A percentile compares a stretch with the other conserved stretches of the same genome.
These are phyloP conservation scores for Stictocephala bisonia DNA, from an alignment of 2,888 invertebrate genomes.

Conservation along the genomic window DNA sequence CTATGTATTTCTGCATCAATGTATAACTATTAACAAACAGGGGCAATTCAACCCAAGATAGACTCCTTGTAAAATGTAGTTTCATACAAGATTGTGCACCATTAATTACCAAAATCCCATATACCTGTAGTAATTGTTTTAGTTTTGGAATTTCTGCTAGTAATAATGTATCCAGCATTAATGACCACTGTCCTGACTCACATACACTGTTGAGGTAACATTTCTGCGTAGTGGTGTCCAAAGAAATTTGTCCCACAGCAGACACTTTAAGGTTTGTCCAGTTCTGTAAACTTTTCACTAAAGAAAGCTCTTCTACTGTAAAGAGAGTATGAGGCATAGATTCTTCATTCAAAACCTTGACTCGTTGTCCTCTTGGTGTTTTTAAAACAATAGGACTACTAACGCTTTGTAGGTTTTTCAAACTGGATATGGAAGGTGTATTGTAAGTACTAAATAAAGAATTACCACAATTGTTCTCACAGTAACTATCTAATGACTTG, in stretches of 20 bases:
- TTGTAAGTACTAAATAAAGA: neutral
- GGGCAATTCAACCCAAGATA: neutral
- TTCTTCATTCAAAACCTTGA: neutral
- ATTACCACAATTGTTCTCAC: slow-evolving; percentile 7
- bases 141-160: slow-evolving; percentile 5
- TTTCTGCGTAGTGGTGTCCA: neutral
- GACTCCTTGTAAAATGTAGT: neutral
- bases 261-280: slow-evolving; percentile 20
- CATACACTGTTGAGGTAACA: slow-evolving; percentile 14
- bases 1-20: slow-evolving; percentile 14
- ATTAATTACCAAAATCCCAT: neutral
- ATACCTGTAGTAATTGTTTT: neutral
- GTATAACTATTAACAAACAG: neutral
- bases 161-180: slow-evolving; percentile 9
- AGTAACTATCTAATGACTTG: slow-evolving; percentile 30
- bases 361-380: neutral
- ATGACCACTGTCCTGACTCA: slow-evolving; percentile 3
- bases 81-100: neutral
- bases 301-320: slow-evolving; percentile 17
- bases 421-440: neutral
- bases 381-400: slow-evolving; percentile 22
- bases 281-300: neutral
- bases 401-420: neutral
- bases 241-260: neutral
- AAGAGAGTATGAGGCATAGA: slow-evolving; percentile 1